phyloP scores from a whole-genome alignment of 2,113 vertebrate genomes.

The Rhadina sibilatrix region DNA sequence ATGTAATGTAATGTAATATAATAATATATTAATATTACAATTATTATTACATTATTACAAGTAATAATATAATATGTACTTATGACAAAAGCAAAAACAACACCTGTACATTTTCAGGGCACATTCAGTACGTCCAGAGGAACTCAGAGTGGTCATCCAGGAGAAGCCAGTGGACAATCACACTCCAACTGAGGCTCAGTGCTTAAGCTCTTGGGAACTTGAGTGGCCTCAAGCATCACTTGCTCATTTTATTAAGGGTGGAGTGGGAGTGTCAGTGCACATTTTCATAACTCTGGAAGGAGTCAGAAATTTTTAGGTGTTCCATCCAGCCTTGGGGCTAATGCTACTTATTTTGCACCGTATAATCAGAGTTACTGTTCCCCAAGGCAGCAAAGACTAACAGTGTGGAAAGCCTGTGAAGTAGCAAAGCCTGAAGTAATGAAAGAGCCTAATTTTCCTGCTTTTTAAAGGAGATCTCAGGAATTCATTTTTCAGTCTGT shows the following conservation, averaged over 20 bases:
- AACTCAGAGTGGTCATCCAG: not conserved
- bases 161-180: not conserved
- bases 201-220: not conserved
- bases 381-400: not conserved
- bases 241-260: not conserved
- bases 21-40: too few relatives aligned
- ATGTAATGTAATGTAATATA: too few relatives aligned
- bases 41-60: too few relatives aligned
- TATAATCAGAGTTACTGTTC: not conserved
- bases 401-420: slow-evolving; percentile 26
- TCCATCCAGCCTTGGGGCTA: not conserved
- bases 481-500: slow-evolving; percentile 6
- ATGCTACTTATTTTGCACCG: not conserved
- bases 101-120: not conserved
- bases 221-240: not conserved
- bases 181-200: not conserved
- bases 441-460: not conserved
- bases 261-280: not conserved
- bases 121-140: not conserved
- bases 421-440: not conserved
- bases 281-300: slow-evolving; percentile 48
- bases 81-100: not conserved
- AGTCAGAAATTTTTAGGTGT: not conserved
- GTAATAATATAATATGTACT: too few relatives aligned
- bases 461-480: not conserved